Percentiles rank a stretch among this genome's conserved stretches.
Conservation (phyloP, 2,113 vertebrate genomes). For the Apteryx owenii region DNA sequence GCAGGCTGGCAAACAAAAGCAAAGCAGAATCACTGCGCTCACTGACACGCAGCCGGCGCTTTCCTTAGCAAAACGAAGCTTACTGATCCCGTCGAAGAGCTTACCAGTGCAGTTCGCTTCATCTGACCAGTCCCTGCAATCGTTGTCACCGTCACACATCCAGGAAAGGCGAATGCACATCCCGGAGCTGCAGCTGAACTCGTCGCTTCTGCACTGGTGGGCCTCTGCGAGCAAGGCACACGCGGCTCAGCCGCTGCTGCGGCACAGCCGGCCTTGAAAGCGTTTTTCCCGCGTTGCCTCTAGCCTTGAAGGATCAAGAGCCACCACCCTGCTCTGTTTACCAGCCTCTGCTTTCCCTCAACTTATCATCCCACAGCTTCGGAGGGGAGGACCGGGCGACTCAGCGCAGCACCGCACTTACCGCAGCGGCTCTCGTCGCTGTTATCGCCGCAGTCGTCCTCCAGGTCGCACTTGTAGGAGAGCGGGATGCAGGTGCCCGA, state of each 20-base stretch:
- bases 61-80: background rate
- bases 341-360: background rate
- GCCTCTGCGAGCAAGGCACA: conserved; percentile 77
- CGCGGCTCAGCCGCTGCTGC: background rate
- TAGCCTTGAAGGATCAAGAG: background rate
- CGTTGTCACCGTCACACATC: conserved; percentile 97
- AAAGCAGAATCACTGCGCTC: background rate
- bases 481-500: conserved; percentile 94
- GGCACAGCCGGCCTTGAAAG: background rate
- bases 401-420: conserved; percentile 54
- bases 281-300: background rate
- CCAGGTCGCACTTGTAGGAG: conserved; percentile 97
- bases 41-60: background rate
- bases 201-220: conserved; percentile 88
- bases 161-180: conserved; percentile 94
- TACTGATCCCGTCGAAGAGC: background rate
- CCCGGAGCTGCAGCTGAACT: conserved; percentile 93
- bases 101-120: conserved; percentile 95
- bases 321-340: background rate
- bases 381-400: background rate
- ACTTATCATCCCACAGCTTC: background rate
- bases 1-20: background rate
- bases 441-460: conserved; percentile 97
- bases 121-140: conserved; percentile 98
- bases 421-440: conserved; percentile 95